Evolutionary conservation across 2,797 vertebrate genomes (phyloP).

Genomic region (Schizopygopsis malacanthus): DNA sequence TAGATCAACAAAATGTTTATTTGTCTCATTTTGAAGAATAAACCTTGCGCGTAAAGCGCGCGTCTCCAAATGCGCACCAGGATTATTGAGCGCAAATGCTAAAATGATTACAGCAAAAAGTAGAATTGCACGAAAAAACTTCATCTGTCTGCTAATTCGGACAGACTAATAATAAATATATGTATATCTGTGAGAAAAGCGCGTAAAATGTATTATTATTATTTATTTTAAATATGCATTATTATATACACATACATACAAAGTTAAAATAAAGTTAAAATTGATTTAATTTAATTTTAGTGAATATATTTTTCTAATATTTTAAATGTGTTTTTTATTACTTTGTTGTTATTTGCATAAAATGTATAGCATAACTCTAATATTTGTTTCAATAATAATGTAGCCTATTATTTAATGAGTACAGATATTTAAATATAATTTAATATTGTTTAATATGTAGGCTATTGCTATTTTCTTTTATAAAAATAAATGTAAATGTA

Average conservation of each 20-base stretch:
- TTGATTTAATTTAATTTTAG: not conserved
- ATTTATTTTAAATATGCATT: not conserved
- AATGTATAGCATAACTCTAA: not conserved
- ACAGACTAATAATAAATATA: no score
- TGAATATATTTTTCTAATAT: not conserved
- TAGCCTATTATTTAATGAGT: not conserved
- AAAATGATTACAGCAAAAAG: not conserved
- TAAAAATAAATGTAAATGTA: not conserved
- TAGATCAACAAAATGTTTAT: not conserved
- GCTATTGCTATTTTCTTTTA: not conserved
- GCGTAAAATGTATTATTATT: not conserved
- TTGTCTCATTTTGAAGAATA: not conserved
- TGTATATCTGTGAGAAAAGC: not conserved
- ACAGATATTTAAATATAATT: not conserved
- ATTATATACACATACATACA: not conserved
- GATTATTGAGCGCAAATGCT: not conserved
- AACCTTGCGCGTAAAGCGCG: conserved; percentile 2
- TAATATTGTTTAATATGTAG: not conserved
- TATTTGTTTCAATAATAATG: not conserved
- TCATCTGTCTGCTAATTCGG: not conserved
- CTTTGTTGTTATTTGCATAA: not conserved
- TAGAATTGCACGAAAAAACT: not conserved
- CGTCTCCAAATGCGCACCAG: conserved; percentile 10
- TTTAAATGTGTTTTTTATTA: not conserved
- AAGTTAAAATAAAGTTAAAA: not conserved